Percentiles rank a stretch among this genome's conserved stretches.
phyloP scores from a whole-genome alignment of 2,888 invertebrate species.

The Tethea ocularis region DNA sequence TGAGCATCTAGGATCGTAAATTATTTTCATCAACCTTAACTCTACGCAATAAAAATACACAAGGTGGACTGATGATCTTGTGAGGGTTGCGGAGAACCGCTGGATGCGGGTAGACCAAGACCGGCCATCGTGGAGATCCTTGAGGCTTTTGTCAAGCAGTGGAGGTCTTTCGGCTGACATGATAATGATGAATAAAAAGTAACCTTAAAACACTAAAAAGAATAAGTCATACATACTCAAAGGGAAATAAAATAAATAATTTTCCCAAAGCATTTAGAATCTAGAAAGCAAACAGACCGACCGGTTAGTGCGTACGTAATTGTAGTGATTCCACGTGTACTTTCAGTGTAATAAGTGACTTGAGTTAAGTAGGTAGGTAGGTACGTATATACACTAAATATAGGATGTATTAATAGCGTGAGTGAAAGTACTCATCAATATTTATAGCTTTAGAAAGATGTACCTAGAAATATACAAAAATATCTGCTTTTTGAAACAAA shows the following conservation, averaged over 20 bases:
- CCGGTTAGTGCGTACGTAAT: conserved; percentile 37
- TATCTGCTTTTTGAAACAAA: too few relatives aligned
- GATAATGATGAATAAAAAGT: too few relatives aligned
- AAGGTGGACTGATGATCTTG: too few relatives aligned
- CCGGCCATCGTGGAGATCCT: too few relatives aligned
- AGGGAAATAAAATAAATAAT: conserved; percentile 19
- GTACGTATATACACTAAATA: not conserved
- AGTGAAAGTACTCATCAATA: not conserved
- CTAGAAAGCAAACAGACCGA: conserved; percentile 37
- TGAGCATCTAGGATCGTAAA: too few relatives aligned
- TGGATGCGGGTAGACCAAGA: too few relatives aligned
- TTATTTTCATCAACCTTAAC: too few relatives aligned
- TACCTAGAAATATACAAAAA: not conserved
- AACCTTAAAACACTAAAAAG: not conserved
- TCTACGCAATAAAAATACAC: too few relatives aligned
- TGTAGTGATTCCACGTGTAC: conserved; percentile 31
- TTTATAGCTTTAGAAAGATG: not conserved
- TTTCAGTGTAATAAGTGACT: conserved; percentile 23
- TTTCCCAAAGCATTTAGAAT: conserved; percentile 32
- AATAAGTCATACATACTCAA: not conserved
- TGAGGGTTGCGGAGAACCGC: too few relatives aligned
- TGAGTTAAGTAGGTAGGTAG: not conserved
- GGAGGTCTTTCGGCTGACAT: too few relatives aligned
- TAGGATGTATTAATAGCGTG: not conserved
- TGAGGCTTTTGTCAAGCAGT: too few relatives aligned